Evolutionary conservation across 2,797 vertebrate genomes (phyloP).

Genomic region (Apogon talboti): DNA sequence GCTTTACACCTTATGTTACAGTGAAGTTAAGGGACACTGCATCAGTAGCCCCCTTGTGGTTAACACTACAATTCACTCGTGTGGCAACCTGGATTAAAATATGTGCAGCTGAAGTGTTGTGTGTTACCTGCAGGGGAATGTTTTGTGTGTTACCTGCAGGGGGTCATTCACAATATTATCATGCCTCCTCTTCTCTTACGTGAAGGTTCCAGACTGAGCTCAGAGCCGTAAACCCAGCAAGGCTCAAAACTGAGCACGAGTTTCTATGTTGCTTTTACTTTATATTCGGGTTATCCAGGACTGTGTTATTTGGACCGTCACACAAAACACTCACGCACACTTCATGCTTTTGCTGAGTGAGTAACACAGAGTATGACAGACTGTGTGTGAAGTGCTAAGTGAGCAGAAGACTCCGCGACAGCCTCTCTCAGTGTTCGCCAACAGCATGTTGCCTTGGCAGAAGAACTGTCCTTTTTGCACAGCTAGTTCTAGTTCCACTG

Average conservation of each 20-base stretch:
- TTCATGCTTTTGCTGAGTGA: slow-evolving; percentile 70
- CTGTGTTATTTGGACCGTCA: slow-evolving; percentile 34
- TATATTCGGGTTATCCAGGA: slow-evolving; percentile 46
- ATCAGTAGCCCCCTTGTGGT: slow-evolving; percentile 58
- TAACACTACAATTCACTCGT: slow-evolving; percentile 27
- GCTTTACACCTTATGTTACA: slow-evolving; percentile 5
- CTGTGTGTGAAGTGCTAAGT: slow-evolving; percentile 79
- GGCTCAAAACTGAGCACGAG: slow-evolving; percentile 19
- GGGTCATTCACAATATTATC: slow-evolving; percentile 28
- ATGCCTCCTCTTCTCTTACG: slow-evolving; percentile 21
- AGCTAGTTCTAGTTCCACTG: slow-evolving; percentile 63
- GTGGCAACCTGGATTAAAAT: slow-evolving; percentile 20
- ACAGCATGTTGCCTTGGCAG: slow-evolving; percentile 79
- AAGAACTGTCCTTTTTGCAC: slow-evolving; percentile 75
- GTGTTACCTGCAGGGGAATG: slow-evolving; percentile 19
- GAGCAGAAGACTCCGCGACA: slow-evolving; percentile 74
- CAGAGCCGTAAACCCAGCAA: slow-evolving; percentile 17
- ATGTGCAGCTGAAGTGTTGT: slow-evolving; percentile 19
- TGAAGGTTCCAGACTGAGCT: slow-evolving; percentile 30
- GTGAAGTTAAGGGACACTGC: slow-evolving; percentile 1
- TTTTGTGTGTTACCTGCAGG: slow-evolving; percentile 18
- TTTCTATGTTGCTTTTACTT: slow-evolving; percentile 38
- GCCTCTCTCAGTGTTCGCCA: slow-evolving; percentile 72
- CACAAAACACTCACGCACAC: slow-evolving; percentile 36
- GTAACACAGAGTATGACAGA: slow-evolving; percentile 70